phyloP scores from a whole-genome alignment of 2,888 invertebrate species.

The Pediacus dermestoides region DNA sequence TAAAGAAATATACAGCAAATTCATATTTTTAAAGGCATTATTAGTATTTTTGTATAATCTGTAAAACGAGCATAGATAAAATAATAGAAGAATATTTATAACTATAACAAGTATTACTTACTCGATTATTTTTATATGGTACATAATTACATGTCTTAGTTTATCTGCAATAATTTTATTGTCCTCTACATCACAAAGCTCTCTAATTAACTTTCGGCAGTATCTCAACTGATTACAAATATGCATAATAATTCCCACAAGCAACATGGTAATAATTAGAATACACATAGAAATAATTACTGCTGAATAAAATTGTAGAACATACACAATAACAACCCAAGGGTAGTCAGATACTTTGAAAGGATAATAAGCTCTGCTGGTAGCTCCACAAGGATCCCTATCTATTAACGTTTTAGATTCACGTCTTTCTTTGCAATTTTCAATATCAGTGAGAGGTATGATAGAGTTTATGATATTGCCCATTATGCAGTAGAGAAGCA shows the following conservation, averaged over 20 bases:
- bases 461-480: conserved; percentile 9
- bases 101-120: too few relatives aligned
- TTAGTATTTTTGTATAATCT: conserved; percentile 23
- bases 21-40: conserved; percentile 28
- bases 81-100: too few relatives aligned
- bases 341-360: not conserved
- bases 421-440: conserved; percentile 3
- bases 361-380: not conserved
- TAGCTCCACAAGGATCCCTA: conserved; percentile 5
- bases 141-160: not conserved
- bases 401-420: too few relatives aligned
- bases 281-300: not conserved
- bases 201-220: conserved; percentile 2
- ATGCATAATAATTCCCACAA: conserved; percentile 2
- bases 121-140: conserved; percentile 6
- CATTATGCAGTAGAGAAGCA: conserved; percentile 9
- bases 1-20: conserved; percentile 29
- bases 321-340: not conserved
- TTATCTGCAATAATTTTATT: not conserved
- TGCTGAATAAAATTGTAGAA: conserved; percentile 2
- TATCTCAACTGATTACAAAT: conserved; percentile 4
- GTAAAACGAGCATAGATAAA: too few relatives aligned
- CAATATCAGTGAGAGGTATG: conserved; percentile 5
- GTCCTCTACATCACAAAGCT: not conserved
- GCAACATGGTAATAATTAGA: not conserved